A percentile compares a stretch with the other conserved stretches of the same genome.
Conservation (phyloP, 2,888 invertebrate species). For the Asteroscopus sphinx region DNA sequence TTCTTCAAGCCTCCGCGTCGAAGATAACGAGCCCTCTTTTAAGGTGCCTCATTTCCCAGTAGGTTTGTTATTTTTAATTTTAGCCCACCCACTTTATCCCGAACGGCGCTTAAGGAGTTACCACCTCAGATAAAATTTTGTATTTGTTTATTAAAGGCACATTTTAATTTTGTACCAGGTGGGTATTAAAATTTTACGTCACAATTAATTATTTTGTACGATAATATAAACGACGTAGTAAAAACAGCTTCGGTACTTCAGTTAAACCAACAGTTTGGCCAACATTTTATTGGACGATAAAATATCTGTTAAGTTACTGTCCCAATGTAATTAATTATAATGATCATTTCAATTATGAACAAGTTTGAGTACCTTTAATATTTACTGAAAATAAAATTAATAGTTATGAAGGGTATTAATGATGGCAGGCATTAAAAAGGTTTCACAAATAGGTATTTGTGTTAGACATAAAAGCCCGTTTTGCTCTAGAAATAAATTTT, state of each 20-base stretch:
- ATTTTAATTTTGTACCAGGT: constrained; percentile 31
- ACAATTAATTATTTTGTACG: constrained; percentile 39
- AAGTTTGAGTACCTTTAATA: constrained; percentile 10
- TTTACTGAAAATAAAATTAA: constrained; percentile 13
- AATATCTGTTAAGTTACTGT: constrained; percentile 19
- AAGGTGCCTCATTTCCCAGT: constrained; percentile 77
- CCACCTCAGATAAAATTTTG: constrained; percentile 44
- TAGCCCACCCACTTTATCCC: constrained; percentile 62
- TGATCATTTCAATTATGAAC: constrained; percentile 42
- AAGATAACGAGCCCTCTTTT: constrained; percentile 78
- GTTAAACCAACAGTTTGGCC: constrained; percentile 23
- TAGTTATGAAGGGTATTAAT: constrained; percentile 15
- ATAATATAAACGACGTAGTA: constrained; percentile 34
- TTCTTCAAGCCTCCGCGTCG: constrained; percentile 70
- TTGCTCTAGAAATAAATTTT: not conserved
- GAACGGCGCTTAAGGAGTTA: constrained; percentile 54
- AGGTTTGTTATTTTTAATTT: constrained; percentile 79
- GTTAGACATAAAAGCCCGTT: not conserved
- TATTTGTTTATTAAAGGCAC: constrained; percentile 41
- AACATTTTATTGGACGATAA: constrained; percentile 40
- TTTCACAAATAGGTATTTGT: too few relatives aligned
- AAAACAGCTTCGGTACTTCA: constrained; percentile 33
- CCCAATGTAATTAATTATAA: constrained; percentile 36
- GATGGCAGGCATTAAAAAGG: constrained; percentile 2
- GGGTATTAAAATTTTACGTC: constrained; percentile 28